Conservation (phyloP, 2,113 vertebrate species). For the Porphyrio hochstetteri region DNA sequence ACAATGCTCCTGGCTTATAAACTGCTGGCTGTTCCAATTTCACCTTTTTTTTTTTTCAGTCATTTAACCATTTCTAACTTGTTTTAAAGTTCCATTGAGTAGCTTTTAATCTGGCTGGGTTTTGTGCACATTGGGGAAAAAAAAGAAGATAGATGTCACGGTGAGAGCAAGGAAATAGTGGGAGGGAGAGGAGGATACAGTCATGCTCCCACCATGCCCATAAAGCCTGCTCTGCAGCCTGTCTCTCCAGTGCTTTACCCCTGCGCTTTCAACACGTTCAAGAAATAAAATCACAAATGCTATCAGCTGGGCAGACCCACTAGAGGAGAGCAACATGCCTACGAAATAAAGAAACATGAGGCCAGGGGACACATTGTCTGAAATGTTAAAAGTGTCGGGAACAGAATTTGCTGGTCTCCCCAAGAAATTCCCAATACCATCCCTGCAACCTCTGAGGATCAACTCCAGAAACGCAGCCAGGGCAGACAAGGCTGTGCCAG, state of each 20-base stretch:
- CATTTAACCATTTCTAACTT: neutral
- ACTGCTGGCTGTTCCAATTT: neutral
- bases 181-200: neutral
- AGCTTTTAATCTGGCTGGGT: neutral
- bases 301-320: neutral
- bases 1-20: slow-evolving; percentile 20
- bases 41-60: neutral
- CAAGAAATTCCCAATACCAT: neutral
- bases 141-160: neutral
- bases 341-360: neutral
- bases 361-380: neutral
- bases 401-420: neutral
- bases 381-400: neutral
- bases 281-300: neutral
- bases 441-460: neutral
- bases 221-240: neutral
- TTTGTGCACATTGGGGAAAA: neutral
- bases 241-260: neutral
- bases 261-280: neutral
- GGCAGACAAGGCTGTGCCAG: neutral
- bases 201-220: rapidly evolving
- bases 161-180: neutral
- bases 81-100: neutral
- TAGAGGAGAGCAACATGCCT: rapidly evolving
- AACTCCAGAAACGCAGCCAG: neutral